Conservation (phyloP, 2,888 invertebrate species). For the Camponotus fellah region DNA sequence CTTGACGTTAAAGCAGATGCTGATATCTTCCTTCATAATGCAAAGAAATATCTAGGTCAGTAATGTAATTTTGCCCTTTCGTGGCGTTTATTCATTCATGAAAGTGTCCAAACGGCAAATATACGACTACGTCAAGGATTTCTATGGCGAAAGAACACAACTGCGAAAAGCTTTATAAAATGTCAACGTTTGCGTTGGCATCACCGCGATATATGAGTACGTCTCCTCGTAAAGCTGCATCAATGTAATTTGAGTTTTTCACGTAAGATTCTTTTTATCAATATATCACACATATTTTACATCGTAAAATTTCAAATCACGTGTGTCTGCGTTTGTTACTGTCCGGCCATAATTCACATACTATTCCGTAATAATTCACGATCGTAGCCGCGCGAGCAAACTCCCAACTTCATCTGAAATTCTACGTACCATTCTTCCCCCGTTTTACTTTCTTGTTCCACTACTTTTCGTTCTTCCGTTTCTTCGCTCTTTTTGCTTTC, state of each 20-base stretch:
- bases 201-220: neutral
- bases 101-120: neutral
- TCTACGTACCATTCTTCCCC: conserved; percentile 43
- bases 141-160: neutral
- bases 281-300: conserved; percentile 3
- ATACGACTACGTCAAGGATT: conserved; percentile 8
- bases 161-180: conserved; percentile 9
- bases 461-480: conserved; percentile 43
- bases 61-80: conserved; percentile 3
- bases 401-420: conserved; percentile 43
- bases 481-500: conserved; percentile 46
- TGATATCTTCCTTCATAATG: conserved; percentile 5
- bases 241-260: neutral
- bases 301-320: conserved; percentile 43
- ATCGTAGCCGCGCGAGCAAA: conserved; percentile 19
- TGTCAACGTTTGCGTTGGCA: neutral
- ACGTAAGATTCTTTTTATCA: neutral
- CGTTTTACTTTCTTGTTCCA: conserved; percentile 49
- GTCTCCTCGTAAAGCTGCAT: neutral
- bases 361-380: conserved; percentile 40
- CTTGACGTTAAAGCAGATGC: neutral
- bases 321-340: conserved; percentile 20
- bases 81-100: conserved; percentile 3
- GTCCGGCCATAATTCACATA: conserved; percentile 40
- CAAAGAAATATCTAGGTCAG: conserved; percentile 26